Evolutionary conservation across 1,140 invertebrate genomes (phyloP), one percentile per base, ranked within the genome.

Genomic region (Macrobrachium rosenbergii): DNA sequence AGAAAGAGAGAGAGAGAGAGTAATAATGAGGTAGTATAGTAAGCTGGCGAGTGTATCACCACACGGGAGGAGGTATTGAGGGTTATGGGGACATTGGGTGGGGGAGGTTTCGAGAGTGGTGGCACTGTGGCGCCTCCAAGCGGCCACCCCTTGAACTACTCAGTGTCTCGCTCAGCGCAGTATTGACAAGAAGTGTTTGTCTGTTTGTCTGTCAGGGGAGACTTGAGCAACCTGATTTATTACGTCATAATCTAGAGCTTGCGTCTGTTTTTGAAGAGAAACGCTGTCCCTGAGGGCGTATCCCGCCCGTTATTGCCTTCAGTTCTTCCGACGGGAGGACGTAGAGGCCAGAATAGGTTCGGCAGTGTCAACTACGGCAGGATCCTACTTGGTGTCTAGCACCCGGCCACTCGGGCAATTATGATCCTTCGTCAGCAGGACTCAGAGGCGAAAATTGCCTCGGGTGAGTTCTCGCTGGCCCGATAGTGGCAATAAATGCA

Each of bases 171-270:
- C 82, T 85, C 77, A 67, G 88, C 75, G 78, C 82, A 88, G 82
- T 88, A 88, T 88, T 88, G 88, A 88, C 88, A 88, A 84, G 88
- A 88, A 81, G 82, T 88, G 88, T 84, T 88, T 77, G 88, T 88
- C 88, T 88, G 88, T 88, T 85, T 88, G 88, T 88, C 82, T 88
- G 88, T 88, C 88, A 88, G 82, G 82, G 88, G 88, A 84, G 88
- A 88, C 82, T 88, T 88, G 82, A 88, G 82, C 88, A 67, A 88
- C 88, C 88, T 88, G 88, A 88, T 88, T 88, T 88, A 88, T 88
- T 88, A 88, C 88, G 88, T 88, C 88, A 88, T 88, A 88, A 88
- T 88, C 88, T 88, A 88, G 88, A 88, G 82, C 88, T 88, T 88
- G 88, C 88, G 88, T 88, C 88, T 88, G 88, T 88, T 88, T 88